A percentile compares a stretch with the other conserved stretches of the same genome.
Conservation (phyloP, 2,797 vertebrate genomes). For the Parambassis ranga region DNA sequence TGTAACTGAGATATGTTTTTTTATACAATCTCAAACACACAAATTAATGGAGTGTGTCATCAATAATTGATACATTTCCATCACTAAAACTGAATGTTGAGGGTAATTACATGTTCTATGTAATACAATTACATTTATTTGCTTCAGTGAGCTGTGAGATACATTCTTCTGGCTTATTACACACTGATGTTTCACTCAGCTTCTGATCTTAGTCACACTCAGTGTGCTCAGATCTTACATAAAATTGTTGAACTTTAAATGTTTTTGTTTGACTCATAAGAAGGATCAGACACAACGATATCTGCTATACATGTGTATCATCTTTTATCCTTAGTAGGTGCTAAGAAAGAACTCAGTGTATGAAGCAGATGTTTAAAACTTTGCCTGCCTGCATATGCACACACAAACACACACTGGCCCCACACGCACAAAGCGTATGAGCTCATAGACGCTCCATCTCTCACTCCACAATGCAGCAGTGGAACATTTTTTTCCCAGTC, state of each 20-base stretch:
- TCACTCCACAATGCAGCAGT: background rate
- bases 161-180: constrained; percentile 26
- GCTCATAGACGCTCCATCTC: constrained; percentile 13
- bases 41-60: background rate
- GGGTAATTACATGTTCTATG: constrained; percentile 2
- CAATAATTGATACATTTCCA: background rate
- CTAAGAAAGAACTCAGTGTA: constrained; percentile 26
- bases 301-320: too few species aligned
- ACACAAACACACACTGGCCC: constrained; percentile 6
- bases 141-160: constrained; percentile 30
- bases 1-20: too few species aligned
- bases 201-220: constrained; percentile 6
- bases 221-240: background rate
- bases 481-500: constrained; percentile 49
- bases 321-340: constrained; percentile 10
- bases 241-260: constrained; percentile 10
- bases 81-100: background rate
- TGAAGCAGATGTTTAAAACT: constrained; percentile 67
- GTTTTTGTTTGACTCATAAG: background rate
- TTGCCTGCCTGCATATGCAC: constrained; percentile 20
- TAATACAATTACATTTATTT: constrained; percentile 34
- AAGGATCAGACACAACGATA: background rate
- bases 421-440: constrained; percentile 31
- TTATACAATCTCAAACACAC: too few species aligned
- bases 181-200: background rate